Conservation (phyloP, 1,140 invertebrate genomes). For the Leptinotarsa undecemlineata region DNA sequence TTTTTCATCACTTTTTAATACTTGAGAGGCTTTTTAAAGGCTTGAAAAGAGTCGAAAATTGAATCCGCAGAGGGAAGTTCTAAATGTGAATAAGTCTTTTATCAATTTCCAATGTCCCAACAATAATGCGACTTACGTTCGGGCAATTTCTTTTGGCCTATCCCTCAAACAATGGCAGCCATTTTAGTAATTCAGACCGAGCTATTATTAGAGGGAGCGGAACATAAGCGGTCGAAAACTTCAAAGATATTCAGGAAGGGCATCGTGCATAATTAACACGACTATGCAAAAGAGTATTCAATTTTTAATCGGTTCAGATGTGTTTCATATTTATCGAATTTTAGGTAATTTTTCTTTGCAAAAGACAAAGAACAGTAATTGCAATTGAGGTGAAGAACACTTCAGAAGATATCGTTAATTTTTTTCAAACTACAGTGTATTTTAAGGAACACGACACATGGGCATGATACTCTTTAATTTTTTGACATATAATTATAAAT, state of each 20-base stretch:
- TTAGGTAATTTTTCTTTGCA: too few species aligned
- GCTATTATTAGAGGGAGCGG: neutral
- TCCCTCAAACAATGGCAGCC: slow-evolving; percentile 33
- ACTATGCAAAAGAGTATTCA: neutral
- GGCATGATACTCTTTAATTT: too few species aligned
- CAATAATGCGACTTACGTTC: slow-evolving; percentile 33
- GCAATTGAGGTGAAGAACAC: too few species aligned
- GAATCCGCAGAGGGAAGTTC: neutral
- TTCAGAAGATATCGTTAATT: too few species aligned
- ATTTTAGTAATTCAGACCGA: slow-evolving; percentile 12
- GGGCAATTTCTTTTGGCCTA: slow-evolving; percentile 32
- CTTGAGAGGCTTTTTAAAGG: neutral
- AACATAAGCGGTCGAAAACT: neutral
- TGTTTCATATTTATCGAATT: too few species aligned
- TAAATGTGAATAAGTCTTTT: slow-evolving; percentile 30
- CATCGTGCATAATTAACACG: neutral
- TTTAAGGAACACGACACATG: too few species aligned
- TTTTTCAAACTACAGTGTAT: too few species aligned
- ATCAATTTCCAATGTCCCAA: slow-evolving; percentile 32
- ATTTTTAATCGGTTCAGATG: neutral
- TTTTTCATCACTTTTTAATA: too few species aligned
- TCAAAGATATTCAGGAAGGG: neutral
- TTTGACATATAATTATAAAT: too few species aligned
- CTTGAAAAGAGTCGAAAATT: neutral
- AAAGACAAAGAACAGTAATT: too few species aligned